These are phyloP conservation scores for Agriopis leucophaearia DNA, from an alignment of 2,888 invertebrate genomes.

Conservation along the genomic window DNA sequence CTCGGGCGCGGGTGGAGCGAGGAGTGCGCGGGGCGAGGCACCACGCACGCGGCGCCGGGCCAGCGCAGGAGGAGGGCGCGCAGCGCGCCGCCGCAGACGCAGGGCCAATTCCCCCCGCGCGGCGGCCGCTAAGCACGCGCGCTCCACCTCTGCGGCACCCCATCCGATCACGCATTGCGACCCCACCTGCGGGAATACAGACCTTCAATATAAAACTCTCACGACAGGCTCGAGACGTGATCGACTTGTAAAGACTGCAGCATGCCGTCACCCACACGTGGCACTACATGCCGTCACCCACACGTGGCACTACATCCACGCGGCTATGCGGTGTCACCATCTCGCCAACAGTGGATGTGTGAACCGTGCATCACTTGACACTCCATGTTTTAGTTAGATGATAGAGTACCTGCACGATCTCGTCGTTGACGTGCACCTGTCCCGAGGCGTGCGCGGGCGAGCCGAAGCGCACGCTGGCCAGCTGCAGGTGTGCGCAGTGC, in stretches of 20 bases:
- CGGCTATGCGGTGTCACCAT: too few relatives aligned
- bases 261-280: too few relatives aligned
- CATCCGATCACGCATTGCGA: constrained; percentile 72
- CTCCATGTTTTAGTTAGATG: too few relatives aligned
- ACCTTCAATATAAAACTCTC: too few relatives aligned
- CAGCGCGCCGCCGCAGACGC: constrained; percentile 57
- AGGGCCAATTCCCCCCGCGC: constrained; percentile 54
- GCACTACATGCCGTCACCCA: too few relatives aligned
- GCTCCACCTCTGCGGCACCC: constrained; percentile 58
- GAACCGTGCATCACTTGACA: too few relatives aligned
- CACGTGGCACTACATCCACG: too few relatives aligned
- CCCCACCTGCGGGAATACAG: constrained; percentile 58
- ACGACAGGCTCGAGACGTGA: too few relatives aligned
- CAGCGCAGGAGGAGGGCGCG: constrained; percentile 49
- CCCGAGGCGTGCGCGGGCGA: constrained; percentile 97
- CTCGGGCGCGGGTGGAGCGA: constrained; percentile 24
- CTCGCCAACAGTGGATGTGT: too few relatives aligned
- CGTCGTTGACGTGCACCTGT: constrained; percentile 97
- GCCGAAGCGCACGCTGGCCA: constrained; percentile 95
- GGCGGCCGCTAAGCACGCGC: constrained; percentile 52
- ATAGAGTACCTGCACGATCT: constrained; percentile 93
- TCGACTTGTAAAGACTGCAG: background rate
- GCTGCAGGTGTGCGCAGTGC: constrained; percentile 91
- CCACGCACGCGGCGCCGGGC: constrained; percentile 29
- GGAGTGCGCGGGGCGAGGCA: constrained; percentile 2